Evolutionary conservation across 2,113 vertebrate genomes (phyloP).

Genomic region (Dolichallabes microphthalmus): DNA sequence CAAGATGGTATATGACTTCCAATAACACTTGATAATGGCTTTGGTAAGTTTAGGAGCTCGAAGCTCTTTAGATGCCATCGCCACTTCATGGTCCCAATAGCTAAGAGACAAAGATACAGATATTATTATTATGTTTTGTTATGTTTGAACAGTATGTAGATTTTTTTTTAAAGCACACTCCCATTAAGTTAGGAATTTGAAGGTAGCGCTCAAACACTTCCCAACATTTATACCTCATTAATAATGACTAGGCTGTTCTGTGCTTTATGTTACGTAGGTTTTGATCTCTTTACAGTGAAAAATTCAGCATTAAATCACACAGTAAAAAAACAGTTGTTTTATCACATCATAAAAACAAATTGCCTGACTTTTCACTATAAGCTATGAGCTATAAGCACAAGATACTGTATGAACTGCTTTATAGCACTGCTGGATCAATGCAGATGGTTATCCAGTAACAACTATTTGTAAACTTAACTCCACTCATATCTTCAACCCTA

Average conservation of each 20-base stretch:
- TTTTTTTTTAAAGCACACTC: neutral
- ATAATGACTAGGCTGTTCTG: neutral
- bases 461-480: too few species aligned
- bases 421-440: neutral
- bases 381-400: neutral
- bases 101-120: slow-evolving; percentile 61
- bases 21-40: slow-evolving; percentile 85
- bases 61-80: slow-evolving; percentile 76
- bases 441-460: neutral
- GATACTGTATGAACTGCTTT: neutral
- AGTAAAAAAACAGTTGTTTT: neutral
- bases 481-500: too few species aligned
- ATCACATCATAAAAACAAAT: neutral
- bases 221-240: neutral
- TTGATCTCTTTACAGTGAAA: neutral
- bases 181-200: neutral
- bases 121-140: neutral
- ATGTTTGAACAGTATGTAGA: neutral
- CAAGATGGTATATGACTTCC: slow-evolving; percentile 83
- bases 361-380: neutral
- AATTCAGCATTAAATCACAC: neutral
- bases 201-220: neutral
- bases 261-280: neutral
- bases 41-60: slow-evolving; percentile 77
- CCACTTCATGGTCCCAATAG: slow-evolving; percentile 84